phyloP scores from a whole-genome alignment of 1,140 invertebrate genomes.

The Trichonephila clavata region DNA sequence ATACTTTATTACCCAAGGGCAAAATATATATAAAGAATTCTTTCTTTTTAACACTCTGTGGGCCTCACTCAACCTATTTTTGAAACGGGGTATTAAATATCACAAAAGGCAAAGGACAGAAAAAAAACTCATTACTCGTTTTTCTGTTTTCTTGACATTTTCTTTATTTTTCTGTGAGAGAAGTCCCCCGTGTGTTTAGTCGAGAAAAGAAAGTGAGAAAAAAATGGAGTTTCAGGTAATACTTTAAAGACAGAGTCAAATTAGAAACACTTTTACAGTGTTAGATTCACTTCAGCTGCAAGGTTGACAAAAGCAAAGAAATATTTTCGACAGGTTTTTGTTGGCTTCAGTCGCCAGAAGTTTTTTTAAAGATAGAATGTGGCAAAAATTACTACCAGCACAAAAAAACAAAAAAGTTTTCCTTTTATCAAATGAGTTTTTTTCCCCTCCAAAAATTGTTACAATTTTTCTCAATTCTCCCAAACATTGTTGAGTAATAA shows the following conservation, averaged over 20 bases:
- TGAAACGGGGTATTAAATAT: background rate
- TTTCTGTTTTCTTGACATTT: background rate
- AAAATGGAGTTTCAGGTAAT: background rate
- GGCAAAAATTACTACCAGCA: too few relatives aligned
- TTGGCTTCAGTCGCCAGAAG: background rate
- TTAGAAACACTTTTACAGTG: background rate
- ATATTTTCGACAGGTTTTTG: slow-evolving; percentile 10
- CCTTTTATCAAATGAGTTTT: too few relatives aligned
- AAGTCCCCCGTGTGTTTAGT: background rate
- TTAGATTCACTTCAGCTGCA: background rate
- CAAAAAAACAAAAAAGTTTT: too few relatives aligned
- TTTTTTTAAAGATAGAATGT: background rate
- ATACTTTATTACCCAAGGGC: background rate
- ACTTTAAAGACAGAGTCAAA: background rate
- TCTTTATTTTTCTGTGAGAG: background rate
- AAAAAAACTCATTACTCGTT: slow-evolving; percentile 22
- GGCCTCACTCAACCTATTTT: background rate
- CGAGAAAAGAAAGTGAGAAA: background rate
- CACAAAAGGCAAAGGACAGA: background rate
- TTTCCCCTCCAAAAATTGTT: too few relatives aligned
- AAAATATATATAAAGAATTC: background rate
- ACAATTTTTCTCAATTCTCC: too few relatives aligned
- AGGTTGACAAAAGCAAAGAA: background rate
- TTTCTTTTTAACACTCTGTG: background rate
- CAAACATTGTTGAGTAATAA: too few relatives aligned